phyloP scores from a whole-genome alignment of 2,113 vertebrate genomes.

The Xiphophorus maculatus region DNA sequence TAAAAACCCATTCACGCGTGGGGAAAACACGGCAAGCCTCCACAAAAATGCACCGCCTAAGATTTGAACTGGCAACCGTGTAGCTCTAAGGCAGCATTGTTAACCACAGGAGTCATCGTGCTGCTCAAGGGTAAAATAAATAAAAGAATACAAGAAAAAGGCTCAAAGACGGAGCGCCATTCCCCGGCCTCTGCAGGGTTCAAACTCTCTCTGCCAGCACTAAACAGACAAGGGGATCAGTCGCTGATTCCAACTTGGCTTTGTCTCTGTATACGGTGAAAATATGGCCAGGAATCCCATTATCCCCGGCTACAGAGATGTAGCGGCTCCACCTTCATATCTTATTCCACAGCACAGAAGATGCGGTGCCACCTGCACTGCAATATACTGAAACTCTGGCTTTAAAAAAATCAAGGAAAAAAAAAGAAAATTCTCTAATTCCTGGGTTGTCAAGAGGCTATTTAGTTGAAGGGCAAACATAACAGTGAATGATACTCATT shows the following conservation, averaged over 20 bases:
- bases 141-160: slow-evolving; percentile 20
- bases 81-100: too few relatives aligned
- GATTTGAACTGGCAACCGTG: too few relatives aligned
- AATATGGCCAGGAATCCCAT: slow-evolving; percentile 70
- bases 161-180: slow-evolving; percentile 15
- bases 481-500: slow-evolving; percentile 45
- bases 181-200: slow-evolving; percentile 36
- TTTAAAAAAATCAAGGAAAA: too few relatives aligned
- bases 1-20: too few relatives aligned
- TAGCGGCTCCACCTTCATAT: slow-evolving; percentile 57
- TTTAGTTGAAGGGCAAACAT: slow-evolving; percentile 60
- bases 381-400: slow-evolving; percentile 6
- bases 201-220: slow-evolving; percentile 44
- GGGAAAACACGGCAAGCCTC: too few relatives aligned
- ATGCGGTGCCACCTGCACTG: slow-evolving; percentile 35
- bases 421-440: slow-evolving; percentile 6
- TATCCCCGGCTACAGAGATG: slow-evolving; percentile 56
- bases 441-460: slow-evolving; percentile 44
- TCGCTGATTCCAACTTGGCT: slow-evolving; percentile 57
- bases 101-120: not conserved
- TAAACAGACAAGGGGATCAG: slow-evolving; percentile 63
- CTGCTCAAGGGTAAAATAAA: not conserved
- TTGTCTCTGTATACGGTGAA: slow-evolving; percentile 68
- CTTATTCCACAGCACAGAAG: slow-evolving; percentile 34
- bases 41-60: too few relatives aligned